A percentile compares a stretch with the other conserved stretches of the same genome.
phyloP scores from a whole-genome alignment of 1,140 invertebrate species.

The Ceratosolen fusciceps region DNA sequence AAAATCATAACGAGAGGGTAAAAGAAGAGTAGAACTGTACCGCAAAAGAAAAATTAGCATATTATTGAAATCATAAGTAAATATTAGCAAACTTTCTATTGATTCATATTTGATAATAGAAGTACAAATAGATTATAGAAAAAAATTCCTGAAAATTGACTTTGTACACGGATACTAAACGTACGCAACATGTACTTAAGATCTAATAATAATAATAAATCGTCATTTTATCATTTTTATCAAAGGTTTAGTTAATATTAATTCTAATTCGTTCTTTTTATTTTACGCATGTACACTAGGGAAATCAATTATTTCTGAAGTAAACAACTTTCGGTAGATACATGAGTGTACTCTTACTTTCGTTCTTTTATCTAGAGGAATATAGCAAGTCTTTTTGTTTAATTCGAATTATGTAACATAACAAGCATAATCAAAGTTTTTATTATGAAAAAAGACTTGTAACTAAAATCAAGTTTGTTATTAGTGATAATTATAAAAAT shows the following conservation, averaged over 20 bases:
- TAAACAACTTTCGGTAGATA: too few species aligned
- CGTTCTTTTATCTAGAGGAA: too few species aligned
- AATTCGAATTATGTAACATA: too few species aligned
- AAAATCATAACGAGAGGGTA: neutral
- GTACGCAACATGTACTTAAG: neutral
- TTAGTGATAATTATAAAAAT: too few species aligned
- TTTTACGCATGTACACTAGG: too few species aligned
- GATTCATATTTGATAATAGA: constrained; percentile 36
- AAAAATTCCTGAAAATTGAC: neutral
- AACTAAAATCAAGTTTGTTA: too few species aligned
- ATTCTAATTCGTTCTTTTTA: too few species aligned
- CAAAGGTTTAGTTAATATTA: constrained; percentile 55
- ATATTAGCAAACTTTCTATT: neutral
- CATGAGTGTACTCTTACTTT: too few species aligned
- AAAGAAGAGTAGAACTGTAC: neutral
- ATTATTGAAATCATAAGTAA: constrained; percentile 47
- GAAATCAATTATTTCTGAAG: too few species aligned
- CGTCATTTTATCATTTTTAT: constrained; percentile 40
- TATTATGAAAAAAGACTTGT: too few species aligned
- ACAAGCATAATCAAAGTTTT: too few species aligned
- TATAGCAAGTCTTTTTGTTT: too few species aligned
- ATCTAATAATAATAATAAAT: constrained; percentile 39
- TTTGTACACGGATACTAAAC: neutral
- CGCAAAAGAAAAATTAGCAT: neutral
- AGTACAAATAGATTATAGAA: constrained; percentile 36